Conservation (phyloP, 2,797 vertebrate species). For the Huso huso region DNA sequence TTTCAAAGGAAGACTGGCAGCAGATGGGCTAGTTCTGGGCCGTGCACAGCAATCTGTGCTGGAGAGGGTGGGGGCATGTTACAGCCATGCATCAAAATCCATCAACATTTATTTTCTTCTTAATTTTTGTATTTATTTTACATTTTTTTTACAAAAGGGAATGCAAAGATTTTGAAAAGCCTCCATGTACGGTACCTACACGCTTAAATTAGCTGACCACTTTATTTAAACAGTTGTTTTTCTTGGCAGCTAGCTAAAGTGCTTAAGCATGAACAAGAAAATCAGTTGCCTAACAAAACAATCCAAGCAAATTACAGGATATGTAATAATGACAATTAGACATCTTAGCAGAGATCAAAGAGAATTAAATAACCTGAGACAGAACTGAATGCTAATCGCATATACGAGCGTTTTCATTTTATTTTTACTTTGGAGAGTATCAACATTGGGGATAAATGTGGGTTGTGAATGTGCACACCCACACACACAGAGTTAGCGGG, state of each 20-base stretch:
- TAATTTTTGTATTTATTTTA: not conserved
- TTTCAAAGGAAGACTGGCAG: not conserved
- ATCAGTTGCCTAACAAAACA: constrained; percentile 40
- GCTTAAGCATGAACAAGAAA: constrained; percentile 45
- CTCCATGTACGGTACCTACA: constrained; percentile 45
- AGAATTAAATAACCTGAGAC: not conserved
- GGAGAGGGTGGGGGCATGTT: not conserved
- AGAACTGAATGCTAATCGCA: constrained; percentile 18
- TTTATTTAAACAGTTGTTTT: constrained; percentile 41
- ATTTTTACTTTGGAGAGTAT: constrained; percentile 16
- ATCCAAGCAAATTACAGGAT: constrained; percentile 42
- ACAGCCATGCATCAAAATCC: not conserved
- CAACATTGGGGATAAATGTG: constrained; percentile 13
- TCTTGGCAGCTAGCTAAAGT: constrained; percentile 41
- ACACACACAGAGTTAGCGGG: constrained; percentile 21
- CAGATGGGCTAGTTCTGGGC: constrained; percentile 9
- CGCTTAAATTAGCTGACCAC: constrained; percentile 42
- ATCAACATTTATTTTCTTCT: not conserved
- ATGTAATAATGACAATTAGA: constrained; percentile 42
- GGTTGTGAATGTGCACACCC: constrained; percentile 17
- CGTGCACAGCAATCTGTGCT: constrained; percentile 2
- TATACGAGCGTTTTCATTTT: constrained; percentile 7
- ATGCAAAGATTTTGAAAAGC: constrained; percentile 42
- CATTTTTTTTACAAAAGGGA: constrained; percentile 2
- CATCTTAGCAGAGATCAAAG: constrained; percentile 37